Conservation (phyloP, 2,888 invertebrate species). For the Desoria tigrina region DNA sequence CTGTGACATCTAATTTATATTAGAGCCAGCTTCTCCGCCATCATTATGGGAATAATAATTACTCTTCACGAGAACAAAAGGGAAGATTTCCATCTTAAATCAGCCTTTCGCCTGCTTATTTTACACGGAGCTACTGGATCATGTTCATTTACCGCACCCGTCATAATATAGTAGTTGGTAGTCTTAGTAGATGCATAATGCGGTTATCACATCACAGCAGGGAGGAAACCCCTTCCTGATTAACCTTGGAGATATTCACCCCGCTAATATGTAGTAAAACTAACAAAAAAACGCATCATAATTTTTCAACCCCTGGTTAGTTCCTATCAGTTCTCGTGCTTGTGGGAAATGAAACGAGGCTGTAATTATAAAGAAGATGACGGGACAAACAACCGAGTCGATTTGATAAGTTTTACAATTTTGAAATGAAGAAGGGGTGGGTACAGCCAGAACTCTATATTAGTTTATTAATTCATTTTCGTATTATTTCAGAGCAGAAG, state of each 20-base stretch:
- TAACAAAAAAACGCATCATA: slow-evolving; percentile 6
- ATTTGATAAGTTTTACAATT: too few species aligned
- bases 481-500: too few species aligned
- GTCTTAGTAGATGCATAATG: too few species aligned
- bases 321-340: background rate
- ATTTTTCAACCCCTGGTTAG: slow-evolving; percentile 10
- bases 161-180: background rate
- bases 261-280: slow-evolving; percentile 5
- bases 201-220: slow-evolving; percentile 5
- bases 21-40: background rate
- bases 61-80: background rate
- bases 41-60: slow-evolving; percentile 1
- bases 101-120: background rate
- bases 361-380: background rate
- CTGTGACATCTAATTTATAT: slow-evolving; percentile 9
- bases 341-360: background rate
- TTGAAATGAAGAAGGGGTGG: too few species aligned
- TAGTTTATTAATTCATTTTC: too few species aligned
- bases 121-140: background rate
- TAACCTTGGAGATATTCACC: slow-evolving; percentile 9
- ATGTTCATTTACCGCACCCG: background rate
- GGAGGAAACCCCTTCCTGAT: slow-evolving; percentile 11
- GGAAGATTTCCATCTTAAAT: slow-evolving; percentile 2
- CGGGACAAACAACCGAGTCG: background rate
- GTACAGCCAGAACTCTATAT: too few species aligned